Conservation (phyloP, 2,797 vertebrate genomes). For the Phataginus tricuspis region DNA sequence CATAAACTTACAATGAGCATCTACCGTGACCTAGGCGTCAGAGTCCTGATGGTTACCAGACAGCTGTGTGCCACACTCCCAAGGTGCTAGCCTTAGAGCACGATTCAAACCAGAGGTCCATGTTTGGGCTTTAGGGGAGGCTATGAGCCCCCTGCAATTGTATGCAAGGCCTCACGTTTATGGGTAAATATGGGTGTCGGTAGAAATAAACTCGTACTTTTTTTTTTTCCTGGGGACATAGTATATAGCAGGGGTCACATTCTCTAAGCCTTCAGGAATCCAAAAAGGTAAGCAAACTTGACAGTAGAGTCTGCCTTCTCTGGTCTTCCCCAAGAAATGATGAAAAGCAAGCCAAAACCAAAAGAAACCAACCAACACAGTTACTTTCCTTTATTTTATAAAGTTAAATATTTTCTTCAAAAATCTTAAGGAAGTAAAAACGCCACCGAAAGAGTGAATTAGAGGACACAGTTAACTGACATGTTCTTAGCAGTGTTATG, state of each 20-base stretch:
- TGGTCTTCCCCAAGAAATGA: not conserved
- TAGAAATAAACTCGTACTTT: not conserved
- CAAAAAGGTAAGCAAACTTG: not conserved
- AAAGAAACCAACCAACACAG: not conserved
- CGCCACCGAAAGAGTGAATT: not conserved
- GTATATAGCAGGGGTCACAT: not conserved
- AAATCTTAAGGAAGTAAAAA: not conserved
- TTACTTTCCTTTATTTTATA: not conserved
- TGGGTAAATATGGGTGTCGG: not conserved
- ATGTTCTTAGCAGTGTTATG: not conserved
- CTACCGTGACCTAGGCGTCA: not conserved
- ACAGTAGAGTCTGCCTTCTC: not conserved
- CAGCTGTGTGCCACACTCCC: fast-evolving
- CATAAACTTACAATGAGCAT: not conserved
- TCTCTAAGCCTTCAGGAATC: not conserved
- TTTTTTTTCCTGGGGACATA: not conserved
- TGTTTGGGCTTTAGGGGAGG: not conserved
- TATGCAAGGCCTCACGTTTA: not conserved
- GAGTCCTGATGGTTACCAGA: not conserved
- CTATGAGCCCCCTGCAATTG: not conserved
- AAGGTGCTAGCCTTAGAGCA: not conserved
- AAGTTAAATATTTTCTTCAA: not conserved
- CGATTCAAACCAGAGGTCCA: not conserved
- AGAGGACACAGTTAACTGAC: not conserved
- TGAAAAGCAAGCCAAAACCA: not conserved